Conservation (phyloP, 1,140 invertebrate genomes). For the Calephelis virginiensis region DNA sequence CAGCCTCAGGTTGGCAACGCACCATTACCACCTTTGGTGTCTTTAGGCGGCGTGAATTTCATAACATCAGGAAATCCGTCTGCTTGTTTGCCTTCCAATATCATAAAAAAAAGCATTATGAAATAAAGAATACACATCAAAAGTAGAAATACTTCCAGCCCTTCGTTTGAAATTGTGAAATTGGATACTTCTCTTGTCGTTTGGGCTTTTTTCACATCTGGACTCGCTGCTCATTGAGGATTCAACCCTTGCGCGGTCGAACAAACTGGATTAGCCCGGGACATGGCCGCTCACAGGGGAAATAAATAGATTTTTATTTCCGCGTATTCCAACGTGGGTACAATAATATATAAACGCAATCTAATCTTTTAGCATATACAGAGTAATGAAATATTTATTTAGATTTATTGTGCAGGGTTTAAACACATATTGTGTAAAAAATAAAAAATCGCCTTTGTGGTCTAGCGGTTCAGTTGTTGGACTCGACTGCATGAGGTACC, state of each 20-base stretch:
- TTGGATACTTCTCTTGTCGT: conserved; percentile 9
- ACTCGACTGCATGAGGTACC: too few relatives aligned
- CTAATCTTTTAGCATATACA: background rate
- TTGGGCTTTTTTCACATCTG: conserved; percentile 60
- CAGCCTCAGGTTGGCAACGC: too few relatives aligned
- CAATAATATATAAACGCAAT: conserved; percentile 9
- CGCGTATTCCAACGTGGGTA: conserved; percentile 3
- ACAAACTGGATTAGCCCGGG: conserved; percentile 72
- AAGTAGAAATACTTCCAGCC: background rate
- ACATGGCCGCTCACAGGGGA: conserved; percentile 65
- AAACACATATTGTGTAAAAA: too few relatives aligned
- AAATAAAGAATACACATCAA: background rate
- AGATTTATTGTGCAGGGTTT: too few relatives aligned
- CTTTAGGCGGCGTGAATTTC: too few relatives aligned
- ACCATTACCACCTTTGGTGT: too few relatives aligned
- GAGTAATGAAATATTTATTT: too few relatives aligned
- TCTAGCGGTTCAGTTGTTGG: too few relatives aligned
- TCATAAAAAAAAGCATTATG: too few relatives aligned
- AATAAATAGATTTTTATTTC: conserved; percentile 50
- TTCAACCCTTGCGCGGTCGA: conserved; percentile 72
- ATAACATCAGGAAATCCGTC: too few relatives aligned
- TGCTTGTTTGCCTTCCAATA: too few relatives aligned
- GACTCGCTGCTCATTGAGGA: conserved; percentile 63
- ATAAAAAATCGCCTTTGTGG: too few relatives aligned
- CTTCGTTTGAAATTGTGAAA: conserved; percentile 9